Evolutionary conservation across 2,113 vertebrate genomes (phyloP).

Genomic region (Tachycineta bicolor): DNA sequence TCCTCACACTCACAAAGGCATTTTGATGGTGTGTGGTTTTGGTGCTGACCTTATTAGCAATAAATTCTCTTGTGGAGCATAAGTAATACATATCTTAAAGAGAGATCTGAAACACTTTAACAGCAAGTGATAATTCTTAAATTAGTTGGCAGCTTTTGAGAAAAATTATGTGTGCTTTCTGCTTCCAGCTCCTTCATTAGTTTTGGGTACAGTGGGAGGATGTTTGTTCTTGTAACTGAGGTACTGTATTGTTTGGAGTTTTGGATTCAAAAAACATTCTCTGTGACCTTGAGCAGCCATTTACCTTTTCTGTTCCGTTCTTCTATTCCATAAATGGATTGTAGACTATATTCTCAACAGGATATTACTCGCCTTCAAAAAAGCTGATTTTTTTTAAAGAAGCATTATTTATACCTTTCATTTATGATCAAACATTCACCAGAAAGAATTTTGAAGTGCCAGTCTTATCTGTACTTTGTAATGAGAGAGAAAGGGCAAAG

Average conservation of each 20-base stretch:
- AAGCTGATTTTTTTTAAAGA: neutral
- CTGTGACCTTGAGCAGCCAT: neutral
- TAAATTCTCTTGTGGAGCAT: neutral
- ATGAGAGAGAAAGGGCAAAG: neutral
- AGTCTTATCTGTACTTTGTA: neutral
- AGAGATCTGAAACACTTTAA: neutral
- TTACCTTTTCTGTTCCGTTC: neutral
- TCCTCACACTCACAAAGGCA: neutral
- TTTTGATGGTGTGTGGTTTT: neutral
- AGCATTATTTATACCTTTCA: neutral
- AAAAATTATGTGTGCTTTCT: neutral
- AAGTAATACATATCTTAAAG: neutral
- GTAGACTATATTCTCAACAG: neutral
- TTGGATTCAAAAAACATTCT: neutral
- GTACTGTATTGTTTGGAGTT: neutral
- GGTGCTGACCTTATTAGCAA: neutral
- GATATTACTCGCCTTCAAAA: neutral
- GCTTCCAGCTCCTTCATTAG: neutral
- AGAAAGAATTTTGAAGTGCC: neutral
- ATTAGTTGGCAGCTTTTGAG: neutral
- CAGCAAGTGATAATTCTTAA: slow-evolving; percentile 18
- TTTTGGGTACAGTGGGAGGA: neutral
- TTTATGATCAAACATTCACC: neutral
- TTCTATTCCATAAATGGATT: neutral
- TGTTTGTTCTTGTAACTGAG: neutral